Evolutionary conservation across 2,113 vertebrate genomes (phyloP).

Genomic region (Mastomys natalensis): DNA sequence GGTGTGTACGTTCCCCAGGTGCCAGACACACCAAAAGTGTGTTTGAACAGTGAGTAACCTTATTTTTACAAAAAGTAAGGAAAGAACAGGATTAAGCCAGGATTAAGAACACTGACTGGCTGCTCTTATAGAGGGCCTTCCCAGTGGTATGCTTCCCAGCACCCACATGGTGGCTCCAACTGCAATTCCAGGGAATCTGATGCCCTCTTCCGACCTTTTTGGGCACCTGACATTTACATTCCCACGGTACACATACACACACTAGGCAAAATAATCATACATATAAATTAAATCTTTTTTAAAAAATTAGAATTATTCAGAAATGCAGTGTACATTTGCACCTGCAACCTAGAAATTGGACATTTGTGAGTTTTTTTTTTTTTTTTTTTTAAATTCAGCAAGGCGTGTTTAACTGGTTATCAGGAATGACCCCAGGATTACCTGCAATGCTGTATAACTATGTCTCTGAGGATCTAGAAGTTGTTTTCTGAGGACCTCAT

Average conservation of each 20-base stretch:
- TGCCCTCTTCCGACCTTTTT: no score
- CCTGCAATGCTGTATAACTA: background rate
- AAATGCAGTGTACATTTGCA: background rate
- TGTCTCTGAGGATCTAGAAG: background rate
- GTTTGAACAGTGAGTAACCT: background rate
- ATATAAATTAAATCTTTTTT: background rate
- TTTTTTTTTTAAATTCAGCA: background rate
- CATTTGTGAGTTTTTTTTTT: background rate
- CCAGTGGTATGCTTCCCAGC: background rate
- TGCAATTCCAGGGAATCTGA: background rate
- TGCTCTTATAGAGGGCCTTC: background rate
- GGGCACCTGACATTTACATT: background rate
- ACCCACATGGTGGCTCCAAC: background rate
- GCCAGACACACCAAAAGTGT: background rate
- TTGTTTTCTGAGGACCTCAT: conserved; percentile 4
- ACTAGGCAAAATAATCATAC: background rate
- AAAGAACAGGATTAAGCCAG: no score
- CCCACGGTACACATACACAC: background rate
- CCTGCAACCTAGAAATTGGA: background rate
- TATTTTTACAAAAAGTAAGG: no score
- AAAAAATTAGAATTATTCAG: background rate
- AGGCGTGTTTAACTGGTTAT: background rate
- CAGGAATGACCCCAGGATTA: background rate
- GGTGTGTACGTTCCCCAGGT: background rate
- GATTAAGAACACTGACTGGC: background rate